Base-by-base conservation (phyloP, 2,797 vertebrate species). In the Gymnothorax reevesii region DNA sequence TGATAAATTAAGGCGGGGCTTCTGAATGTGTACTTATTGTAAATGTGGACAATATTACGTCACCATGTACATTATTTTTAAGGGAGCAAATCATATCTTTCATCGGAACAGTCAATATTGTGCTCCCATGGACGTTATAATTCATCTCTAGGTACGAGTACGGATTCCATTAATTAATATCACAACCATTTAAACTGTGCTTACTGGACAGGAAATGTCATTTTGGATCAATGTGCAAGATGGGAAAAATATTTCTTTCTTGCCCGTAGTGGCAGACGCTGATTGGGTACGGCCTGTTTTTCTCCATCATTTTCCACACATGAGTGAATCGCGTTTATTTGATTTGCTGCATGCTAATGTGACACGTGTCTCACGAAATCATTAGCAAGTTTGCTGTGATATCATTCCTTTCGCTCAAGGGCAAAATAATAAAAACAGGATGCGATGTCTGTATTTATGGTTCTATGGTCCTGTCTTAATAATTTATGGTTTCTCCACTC, bases 291-390 rank as follows among this genome's bases (percentile, higher is more conserved):
- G 6, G 33, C 13, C 13, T 49, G 33, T 13, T 42, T 77, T 1
- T 17, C 73, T 77, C 33, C 33, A 52, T 77, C 33, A 27, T 77
- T 77, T n/a, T 20, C 73, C 52, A 6, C 13, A 33, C 73, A 20
- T 77, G 73, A 77, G 33, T 20, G 73, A 17, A 77, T 33, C 17
- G 73, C 42, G 73, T 49, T 77, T 52, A 77, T 77, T 77, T 77
- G 73, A 77, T 77, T 77, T 49, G 33, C 73, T 15, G 42, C 42
- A 10, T 49, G 73, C 33, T 9, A 17, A 42, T 49, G 42, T 77
- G 73, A 49, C 33, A 42, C 33, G 42, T 6, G 27, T 77, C 71
- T 49, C 52, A 33, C 52, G 9, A 17, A 10, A n/a, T 25, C 64
- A 66, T n/a, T 8, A 66, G 22, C 9, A 77, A 77, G 25, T 17